Evolutionary conservation across 2,797 vertebrate genomes (phyloP).

Genomic region (Gila robusta): DNA sequence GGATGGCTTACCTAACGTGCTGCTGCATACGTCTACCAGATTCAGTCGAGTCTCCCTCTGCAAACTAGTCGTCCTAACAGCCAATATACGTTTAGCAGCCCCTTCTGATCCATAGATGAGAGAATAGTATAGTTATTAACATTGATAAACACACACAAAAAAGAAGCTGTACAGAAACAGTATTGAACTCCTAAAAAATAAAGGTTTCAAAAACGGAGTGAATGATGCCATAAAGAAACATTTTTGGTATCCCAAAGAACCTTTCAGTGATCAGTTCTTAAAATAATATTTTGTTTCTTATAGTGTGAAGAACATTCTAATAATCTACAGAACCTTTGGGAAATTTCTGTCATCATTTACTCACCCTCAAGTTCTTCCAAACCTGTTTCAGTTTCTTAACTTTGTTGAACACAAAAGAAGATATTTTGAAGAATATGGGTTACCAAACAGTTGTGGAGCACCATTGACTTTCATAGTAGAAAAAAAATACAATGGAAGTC

Average conservation of each 20-base stretch:
- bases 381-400: too few species aligned
- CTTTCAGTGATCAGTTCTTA: neutral
- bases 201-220: neutral
- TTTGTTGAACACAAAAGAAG: too few species aligned
- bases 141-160: neutral
- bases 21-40: neutral
- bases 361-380: too few species aligned
- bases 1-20: neutral
- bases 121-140: too few species aligned
- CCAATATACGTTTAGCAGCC: neutral
- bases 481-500: too few species aligned
- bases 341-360: too few species aligned
- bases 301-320: too few species aligned
- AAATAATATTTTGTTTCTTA: too few species aligned
- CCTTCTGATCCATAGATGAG: neutral
- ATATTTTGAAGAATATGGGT: too few species aligned
- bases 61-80: neutral
- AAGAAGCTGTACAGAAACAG: neutral
- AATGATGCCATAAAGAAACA: neutral
- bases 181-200: neutral
- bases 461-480: too few species aligned
- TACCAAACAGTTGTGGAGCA: too few species aligned
- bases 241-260: neutral
- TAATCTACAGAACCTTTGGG: too few species aligned
- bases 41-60: neutral